Conservation (phyloP, 2,113 vertebrate genomes). For the Boleophthalmus pectinirostris region DNA sequence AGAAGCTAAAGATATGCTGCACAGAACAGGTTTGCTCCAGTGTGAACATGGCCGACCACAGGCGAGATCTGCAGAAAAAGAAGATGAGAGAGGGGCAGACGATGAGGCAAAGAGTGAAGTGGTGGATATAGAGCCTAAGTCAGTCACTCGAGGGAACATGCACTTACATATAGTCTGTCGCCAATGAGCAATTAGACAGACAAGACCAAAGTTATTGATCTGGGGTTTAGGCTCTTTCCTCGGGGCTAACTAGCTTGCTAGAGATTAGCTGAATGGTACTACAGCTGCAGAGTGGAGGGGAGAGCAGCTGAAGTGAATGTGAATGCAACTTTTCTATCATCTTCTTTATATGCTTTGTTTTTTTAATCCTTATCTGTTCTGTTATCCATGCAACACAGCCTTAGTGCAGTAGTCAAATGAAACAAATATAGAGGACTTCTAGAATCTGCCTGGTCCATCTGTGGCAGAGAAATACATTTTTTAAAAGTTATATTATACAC, state of each 20-base stretch:
- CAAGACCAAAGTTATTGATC: constrained; percentile 83
- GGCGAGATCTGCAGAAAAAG: constrained; percentile 65
- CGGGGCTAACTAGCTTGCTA: constrained; percentile 74
- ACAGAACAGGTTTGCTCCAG: constrained; percentile 62
- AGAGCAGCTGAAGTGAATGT: constrained; percentile 32
- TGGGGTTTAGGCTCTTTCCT: constrained; percentile 65
- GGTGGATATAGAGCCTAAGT: constrained; percentile 59
- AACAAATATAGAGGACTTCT: not conserved
- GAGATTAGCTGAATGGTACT: constrained; percentile 72
- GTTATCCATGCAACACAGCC: not conserved
- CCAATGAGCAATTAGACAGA: constrained; percentile 87
- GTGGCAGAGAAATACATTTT: not conserved
- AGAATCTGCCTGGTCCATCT: not conserved
- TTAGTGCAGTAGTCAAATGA: not conserved
- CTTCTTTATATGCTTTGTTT: not conserved
- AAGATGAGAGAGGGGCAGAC: constrained; percentile 56
- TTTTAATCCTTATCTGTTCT: not conserved
- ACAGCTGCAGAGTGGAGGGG: constrained; percentile 51
- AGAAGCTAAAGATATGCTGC: constrained; percentile 57
- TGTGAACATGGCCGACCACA: constrained; percentile 55
- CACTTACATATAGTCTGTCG: constrained; percentile 73
- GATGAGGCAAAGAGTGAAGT: constrained; percentile 56
- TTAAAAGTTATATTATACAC: not conserved
- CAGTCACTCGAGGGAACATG: constrained; percentile 68
- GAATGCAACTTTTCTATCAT: not conserved